Evolutionary conservation across 2,888 invertebrate species (phyloP), one percentile per base, ranked within the genome.

Genomic region (Metellina segmentata): DNA sequence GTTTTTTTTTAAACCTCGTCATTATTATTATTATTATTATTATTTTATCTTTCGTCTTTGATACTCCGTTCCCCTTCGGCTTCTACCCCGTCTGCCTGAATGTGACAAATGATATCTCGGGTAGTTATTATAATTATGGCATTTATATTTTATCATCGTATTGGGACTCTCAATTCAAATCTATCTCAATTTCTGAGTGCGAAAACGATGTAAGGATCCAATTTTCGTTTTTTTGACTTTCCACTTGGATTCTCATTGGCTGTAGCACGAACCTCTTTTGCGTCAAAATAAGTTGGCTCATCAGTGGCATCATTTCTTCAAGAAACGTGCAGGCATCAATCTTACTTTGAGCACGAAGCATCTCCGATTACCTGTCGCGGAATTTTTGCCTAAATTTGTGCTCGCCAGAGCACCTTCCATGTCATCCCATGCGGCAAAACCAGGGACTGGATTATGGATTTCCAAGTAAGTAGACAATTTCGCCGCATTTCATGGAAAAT

Each of bases 111-210:
- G 91, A 89, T 89, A 74, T 85, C 75, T 19, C n/a, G 75, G 85
- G 89, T 81, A 89, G 69, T 92, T 92, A 92, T 92, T 81, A 77
- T 92, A 92, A 92, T 92, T 92, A 85, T 85, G 70, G 88, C 91
- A 85, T 89, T 92, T 92, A 92, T 75, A 77, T 88, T 91, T 89
- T 92, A 92, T 89, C 91, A 72, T 83, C 72, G 20, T 49, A 75
- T 53, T 20, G 20, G 81, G 74, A 70, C 78, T 70, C 19, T 52
- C 78, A 20, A 72, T 61, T 85, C 69, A 83, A 91, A 91, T 91
- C 87, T 91, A 87, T 91, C 91, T 91, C 86, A 87, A 91, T 91
- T 91, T 91, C 74, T 83, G 71, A 51, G 72, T 72, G 69, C 19
- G 51, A 82, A 82, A 71, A 61, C 61, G 79, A 61, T 61, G 79